Conservation (phyloP, 2,113 vertebrate genomes). For the Rutilus rutilus region DNA sequence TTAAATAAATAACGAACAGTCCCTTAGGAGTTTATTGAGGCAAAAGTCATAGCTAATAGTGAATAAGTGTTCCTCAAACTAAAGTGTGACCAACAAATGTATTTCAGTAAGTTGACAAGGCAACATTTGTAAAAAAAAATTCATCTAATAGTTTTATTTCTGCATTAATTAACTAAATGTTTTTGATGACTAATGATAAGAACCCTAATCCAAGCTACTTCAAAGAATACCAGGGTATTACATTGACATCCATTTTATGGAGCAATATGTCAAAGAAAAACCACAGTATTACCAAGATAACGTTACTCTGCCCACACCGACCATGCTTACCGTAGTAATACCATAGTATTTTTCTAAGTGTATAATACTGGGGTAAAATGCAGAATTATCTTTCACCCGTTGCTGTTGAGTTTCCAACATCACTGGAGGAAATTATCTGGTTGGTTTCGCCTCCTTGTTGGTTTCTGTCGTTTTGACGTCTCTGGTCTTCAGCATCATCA, state of each 20-base stretch:
- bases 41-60: too few species aligned
- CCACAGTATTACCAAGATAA: too few species aligned
- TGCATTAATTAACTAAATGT: neutral
- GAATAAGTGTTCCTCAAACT: too few species aligned
- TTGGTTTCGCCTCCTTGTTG: neutral
- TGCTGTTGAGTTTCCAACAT: constrained; percentile 65
- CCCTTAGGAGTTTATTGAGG: too few species aligned
- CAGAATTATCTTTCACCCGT: constrained; percentile 61
- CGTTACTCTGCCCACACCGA: neutral
- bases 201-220: neutral
- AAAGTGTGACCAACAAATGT: too few species aligned
- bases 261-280: neutral
- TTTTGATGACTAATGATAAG: neutral
- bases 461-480: neutral
- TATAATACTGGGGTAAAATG: neutral
- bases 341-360: neutral
- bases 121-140: neutral
- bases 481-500: neutral
- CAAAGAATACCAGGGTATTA: neutral
- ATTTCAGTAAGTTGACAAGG: too few species aligned
- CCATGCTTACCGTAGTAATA: neutral
- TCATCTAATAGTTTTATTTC: neutral
- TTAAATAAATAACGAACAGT: too few species aligned
- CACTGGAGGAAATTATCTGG: constrained; percentile 10
- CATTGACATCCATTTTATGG: too few species aligned